Percentiles rank a stretch among this genome's conserved stretches.
These are phyloP conservation scores for Arctopsyche grandis DNA, from an alignment of 1,140 invertebrate species.

Conservation along the genomic window DNA sequence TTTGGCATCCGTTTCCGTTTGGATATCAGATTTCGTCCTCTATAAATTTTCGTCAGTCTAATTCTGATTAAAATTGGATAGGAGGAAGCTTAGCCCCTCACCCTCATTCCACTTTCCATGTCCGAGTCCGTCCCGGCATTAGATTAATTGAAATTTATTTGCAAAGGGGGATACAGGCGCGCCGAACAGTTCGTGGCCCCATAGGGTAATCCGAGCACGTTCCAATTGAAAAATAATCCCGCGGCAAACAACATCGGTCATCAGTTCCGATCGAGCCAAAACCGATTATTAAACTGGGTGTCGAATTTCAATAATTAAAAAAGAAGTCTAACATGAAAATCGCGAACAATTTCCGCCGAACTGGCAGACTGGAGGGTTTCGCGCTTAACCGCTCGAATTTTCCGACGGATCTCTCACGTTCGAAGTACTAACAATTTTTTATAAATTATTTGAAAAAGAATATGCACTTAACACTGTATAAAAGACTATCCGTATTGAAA, in stretches of 20 bases:
- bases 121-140: slow-evolving; percentile 38
- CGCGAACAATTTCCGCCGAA: no score
- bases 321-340: no score
- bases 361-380: no score
- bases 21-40: not conserved
- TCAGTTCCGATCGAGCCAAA: not conserved
- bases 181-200: slow-evolving; percentile 5
- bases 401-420: no score
- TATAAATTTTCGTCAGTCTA: slow-evolving; percentile 23
- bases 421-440: no score
- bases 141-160: slow-evolving; percentile 56
- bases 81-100: not conserved
- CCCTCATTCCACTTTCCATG: slow-evolving; percentile 8
- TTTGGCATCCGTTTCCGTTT: not conserved
- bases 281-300: not conserved
- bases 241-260: slow-evolving; percentile 51
- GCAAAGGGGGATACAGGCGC: slow-evolving; percentile 41
- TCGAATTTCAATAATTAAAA: not conserved
- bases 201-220: slow-evolving; percentile 53
- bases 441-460: no score
- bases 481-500: no score
- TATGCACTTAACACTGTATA: no score
- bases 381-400: no score
- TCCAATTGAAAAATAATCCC: slow-evolving; percentile 54
- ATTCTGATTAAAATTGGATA: slow-evolving; percentile 36